Evolutionary conservation across 2,113 vertebrate genomes (phyloP).

Genomic region (Oenanthe oenanthe): DNA sequence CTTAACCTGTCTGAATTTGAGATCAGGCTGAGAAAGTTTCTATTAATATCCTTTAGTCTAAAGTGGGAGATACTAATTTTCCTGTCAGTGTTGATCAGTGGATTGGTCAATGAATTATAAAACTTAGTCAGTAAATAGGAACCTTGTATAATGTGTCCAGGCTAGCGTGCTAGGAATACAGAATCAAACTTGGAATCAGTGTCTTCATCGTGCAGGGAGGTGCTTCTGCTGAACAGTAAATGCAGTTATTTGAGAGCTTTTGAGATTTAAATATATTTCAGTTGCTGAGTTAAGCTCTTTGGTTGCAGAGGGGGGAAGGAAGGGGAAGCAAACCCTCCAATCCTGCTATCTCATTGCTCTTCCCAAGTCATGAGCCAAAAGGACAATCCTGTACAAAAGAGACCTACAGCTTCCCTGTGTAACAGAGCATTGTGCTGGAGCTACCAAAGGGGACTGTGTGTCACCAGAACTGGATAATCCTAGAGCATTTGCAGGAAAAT

Average conservation of each 20-base stretch:
- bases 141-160: neutral
- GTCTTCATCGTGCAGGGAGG: neutral
- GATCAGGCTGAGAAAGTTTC: neutral
- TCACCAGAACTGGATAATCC: neutral
- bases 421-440: neutral
- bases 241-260: neutral
- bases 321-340: neutral
- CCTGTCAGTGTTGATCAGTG: neutral
- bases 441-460: neutral
- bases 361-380: neutral
- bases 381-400: neutral
- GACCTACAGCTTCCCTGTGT: fast-evolving
- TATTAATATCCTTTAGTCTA: neutral
- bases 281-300: neutral
- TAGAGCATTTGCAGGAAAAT: neutral
- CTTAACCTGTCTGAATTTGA: neutral
- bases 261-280: neutral
- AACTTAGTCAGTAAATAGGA: neutral
- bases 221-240: neutral
- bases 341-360: neutral
- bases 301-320: neutral
- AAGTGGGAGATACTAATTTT: neutral
- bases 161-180: neutral
- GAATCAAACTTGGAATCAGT: neutral
- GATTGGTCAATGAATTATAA: neutral